Evolutionary conservation across 2,888 invertebrate genomes (phyloP), one percentile per base, ranked within the genome.

Genomic region (Conchocele bisecta): DNA sequence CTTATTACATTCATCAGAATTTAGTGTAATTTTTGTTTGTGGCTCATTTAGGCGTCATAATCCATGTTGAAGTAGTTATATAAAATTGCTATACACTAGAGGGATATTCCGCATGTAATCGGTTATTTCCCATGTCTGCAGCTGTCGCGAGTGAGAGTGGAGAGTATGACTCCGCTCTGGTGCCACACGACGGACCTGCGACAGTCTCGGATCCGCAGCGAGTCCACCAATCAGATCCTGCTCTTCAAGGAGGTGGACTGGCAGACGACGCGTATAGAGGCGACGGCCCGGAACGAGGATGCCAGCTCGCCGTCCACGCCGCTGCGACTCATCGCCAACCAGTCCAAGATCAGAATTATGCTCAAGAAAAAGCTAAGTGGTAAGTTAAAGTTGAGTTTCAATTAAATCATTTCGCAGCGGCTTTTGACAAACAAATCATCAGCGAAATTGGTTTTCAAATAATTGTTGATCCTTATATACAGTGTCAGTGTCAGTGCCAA

Each of bases 241-340:
- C 96, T 99, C 89, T 99, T 99, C 92, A 99, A 99, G 93, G 90
- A 91, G 92, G 92, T 99, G 60, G 96, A 96, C 89, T 99, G 99
- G 99, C 98, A 99, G 92, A 97, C 97, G 56, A 95, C 99, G 22
- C 93, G 98, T 75, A 96, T 99, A 88, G 98, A 99, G 92, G 98
- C 98, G 13, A 95, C 97, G 96, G 31, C 98, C 97, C 0, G 85
- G 7, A 83, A 83, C 44, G 79, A 80, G 22, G 79, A 76, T 41
- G 67, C 71, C 31, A 74, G 81, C 28, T 75, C 86, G 33, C 75
- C 83, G 11, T 83, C 86, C 24, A 97, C 98, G 0, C 99, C 99
- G 0, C 92, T 99, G 48, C 93, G 98, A 74, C 93, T 99, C 75
- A 93, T 99, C 28, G 96, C 98, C 22, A 98, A 98, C 92, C 97